Percentiles rank a stretch among this genome's conserved stretches.
Evolutionary conservation across 2,797 vertebrate species (phyloP).

Genomic region (Aeoliscus strigatus): DNA sequence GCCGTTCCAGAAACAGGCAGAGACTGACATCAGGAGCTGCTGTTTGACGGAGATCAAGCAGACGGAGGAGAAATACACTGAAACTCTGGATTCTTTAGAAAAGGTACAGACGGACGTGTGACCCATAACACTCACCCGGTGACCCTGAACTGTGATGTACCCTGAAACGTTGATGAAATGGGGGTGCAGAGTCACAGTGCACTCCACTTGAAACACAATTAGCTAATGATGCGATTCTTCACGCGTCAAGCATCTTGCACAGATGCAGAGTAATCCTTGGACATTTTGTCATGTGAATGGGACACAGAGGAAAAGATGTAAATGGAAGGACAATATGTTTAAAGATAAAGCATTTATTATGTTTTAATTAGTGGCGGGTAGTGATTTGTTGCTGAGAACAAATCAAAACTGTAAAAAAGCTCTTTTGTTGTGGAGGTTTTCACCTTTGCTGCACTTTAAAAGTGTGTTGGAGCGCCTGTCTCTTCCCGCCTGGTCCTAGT

Average conservation of each 20-base stretch:
- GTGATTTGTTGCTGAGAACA: slow-evolving; percentile 3
- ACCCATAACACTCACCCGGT: too few species aligned
- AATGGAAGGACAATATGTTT: too few species aligned
- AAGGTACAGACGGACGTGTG: slow-evolving; percentile 71
- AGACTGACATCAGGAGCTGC: slow-evolving; percentile 92
- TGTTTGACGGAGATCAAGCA: slow-evolving; percentile 94
- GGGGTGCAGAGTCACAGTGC: too few species aligned
- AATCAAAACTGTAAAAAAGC: slow-evolving; percentile 5
- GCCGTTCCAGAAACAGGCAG: slow-evolving; percentile 82
- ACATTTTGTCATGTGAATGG: too few species aligned
- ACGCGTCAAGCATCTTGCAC: too few species aligned
- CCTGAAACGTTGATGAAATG: too few species aligned
- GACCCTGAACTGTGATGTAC: too few species aligned
- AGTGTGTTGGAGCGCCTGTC: slow-evolving; percentile 7
- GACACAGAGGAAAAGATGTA: too few species aligned
- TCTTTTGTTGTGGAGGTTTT: slow-evolving; percentile 8
- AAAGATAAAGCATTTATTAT: slow-evolving; percentile 11
- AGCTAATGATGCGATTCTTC: too few species aligned
- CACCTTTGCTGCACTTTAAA: slow-evolving; percentile 29
- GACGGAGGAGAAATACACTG: slow-evolving; percentile 97
- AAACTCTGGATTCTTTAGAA: slow-evolving; percentile 95
- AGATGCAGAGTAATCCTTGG: too few species aligned
- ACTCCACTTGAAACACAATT: too few species aligned
- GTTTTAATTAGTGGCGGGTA: slow-evolving; percentile 7
- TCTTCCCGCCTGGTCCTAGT: slow-evolving; percentile 12